phyloP scores from a whole-genome alignment of 2,888 invertebrate species.

The Caenorhabditis imperialis region DNA sequence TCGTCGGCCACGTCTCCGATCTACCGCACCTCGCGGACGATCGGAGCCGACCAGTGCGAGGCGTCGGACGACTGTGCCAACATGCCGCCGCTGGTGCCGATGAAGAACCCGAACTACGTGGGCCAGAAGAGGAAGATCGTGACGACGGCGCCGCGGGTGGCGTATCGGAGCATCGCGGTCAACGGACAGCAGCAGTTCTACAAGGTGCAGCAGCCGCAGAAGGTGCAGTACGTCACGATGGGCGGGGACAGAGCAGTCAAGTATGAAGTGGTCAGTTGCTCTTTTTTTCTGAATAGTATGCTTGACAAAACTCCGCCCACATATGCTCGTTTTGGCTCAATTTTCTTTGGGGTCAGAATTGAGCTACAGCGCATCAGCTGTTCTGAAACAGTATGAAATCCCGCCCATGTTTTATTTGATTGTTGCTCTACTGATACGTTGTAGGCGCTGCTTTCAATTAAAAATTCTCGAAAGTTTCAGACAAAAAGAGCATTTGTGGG shows the following conservation, averaged over 20 bases:
- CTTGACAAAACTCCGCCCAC: neutral
- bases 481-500: no score
- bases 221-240: slow-evolving; percentile 40
- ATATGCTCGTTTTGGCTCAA: neutral
- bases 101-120: slow-evolving; percentile 16
- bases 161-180: slow-evolving; percentile 16
- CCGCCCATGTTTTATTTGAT: no score
- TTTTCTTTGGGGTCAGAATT: no score
- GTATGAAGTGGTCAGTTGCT: slow-evolving; percentile 50
- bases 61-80: slow-evolving; percentile 44
- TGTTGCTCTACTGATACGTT: no score
- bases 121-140: slow-evolving; percentile 42
- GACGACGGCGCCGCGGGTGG: slow-evolving; percentile 13
- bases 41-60: slow-evolving; percentile 48
- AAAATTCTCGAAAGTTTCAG: no score
- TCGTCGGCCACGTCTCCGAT: slow-evolving; percentile 25
- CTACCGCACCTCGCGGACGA: slow-evolving; percentile 47
- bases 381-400: no score
- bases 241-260: slow-evolving; percentile 43
- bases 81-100: slow-evolving; percentile 53
- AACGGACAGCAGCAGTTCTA: slow-evolving; percentile 12
- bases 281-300: slow-evolving; percentile 3
- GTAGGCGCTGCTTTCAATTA: no score
- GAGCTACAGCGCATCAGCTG: no score
- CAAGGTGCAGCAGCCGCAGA: slow-evolving; percentile 33